phyloP scores from a whole-genome alignment of 2,888 invertebrate species.

The Ophion slaviceki region DNA sequence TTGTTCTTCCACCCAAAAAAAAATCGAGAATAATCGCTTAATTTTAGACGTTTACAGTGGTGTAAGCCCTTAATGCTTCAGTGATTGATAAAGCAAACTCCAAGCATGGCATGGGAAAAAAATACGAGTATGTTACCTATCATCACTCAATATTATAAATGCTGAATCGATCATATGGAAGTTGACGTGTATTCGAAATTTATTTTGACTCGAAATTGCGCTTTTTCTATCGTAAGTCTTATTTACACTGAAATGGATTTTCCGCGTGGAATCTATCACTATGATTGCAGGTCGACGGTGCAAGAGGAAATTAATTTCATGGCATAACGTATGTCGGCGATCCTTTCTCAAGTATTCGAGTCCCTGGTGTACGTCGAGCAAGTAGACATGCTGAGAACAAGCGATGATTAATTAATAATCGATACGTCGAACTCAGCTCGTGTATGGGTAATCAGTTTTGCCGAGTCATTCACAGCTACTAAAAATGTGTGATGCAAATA shows the following conservation, averaged over 20 bases:
- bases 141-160: not conserved
- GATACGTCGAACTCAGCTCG: conserved; percentile 7
- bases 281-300: not conserved
- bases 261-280: not conserved
- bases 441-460: not conserved
- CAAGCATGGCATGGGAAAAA: too few relatives aligned
- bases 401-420: conserved; percentile 41
- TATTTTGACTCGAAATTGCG: not conserved
- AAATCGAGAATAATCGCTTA: too few relatives aligned
- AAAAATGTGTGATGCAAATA: conserved; percentile 3
- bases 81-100: too few relatives aligned
- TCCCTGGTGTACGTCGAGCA: not conserved
- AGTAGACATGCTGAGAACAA: conserved; percentile 17
- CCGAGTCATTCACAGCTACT: not conserved
- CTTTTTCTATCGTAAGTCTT: conserved; percentile 1
- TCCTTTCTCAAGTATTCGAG: not conserved
- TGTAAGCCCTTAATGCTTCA: too few relatives aligned
- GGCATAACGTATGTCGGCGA: not conserved
- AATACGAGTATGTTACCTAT: too few relatives aligned
- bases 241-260: conserved; percentile 5
- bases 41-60: too few relatives aligned
- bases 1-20: too few relatives aligned
- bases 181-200: not conserved
- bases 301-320: not conserved
- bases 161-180: not conserved